Evolutionary conservation across 2,797 vertebrate species (phyloP), one percentile per base, ranked within the genome.

Genomic region (Triplophysa yarkandensis): DNA sequence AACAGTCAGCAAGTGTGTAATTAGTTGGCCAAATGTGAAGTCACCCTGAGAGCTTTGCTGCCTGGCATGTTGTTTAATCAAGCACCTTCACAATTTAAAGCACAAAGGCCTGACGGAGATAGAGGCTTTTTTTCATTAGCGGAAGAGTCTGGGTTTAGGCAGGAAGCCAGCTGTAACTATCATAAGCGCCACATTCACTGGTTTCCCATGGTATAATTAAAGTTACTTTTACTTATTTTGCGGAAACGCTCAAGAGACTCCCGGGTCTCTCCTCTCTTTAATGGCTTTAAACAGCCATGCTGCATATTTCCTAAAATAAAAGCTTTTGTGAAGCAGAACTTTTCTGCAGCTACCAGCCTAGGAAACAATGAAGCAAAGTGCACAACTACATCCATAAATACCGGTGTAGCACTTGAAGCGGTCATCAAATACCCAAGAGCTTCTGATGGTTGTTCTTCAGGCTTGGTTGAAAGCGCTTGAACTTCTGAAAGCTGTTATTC

Each of bases 31-130:
- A 79, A 68, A 83, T 79, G 63, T 68, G 77, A 81, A 82, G 76
- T 57, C 39, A 65, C 55, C 63, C 64, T 83, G 81, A 86, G 81
- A 88, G 87, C 84, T 88, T 81, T 84, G 81, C 80, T 83, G 64
- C 83, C 85, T 84, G 81, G 81, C 72, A 70, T 87, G 86, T 88
- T 84, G 78, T 85, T 88, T 88, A 89, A 90, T 90, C 83, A 88
- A 89, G 77, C 76, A 84, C 71, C 85, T 77, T 83, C 62, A 81
- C 84, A 83, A 89, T 89, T 87, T 87, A 82, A 46, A 4, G 80
- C 79, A 84, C 84, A 86, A 88, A 84, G 74, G 81, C 83, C 83
- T 79, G 86, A 75, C 67, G 66, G 79, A 79, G 32, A 74, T 75
- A 77, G 84, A 70, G 68, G 81, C 58, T 78, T 81, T 81, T 36